Evolutionary conservation across 2,888 invertebrate species (phyloP), one percentile per base, ranked within the genome.

Genomic region (Ophioninae sp.): DNA sequence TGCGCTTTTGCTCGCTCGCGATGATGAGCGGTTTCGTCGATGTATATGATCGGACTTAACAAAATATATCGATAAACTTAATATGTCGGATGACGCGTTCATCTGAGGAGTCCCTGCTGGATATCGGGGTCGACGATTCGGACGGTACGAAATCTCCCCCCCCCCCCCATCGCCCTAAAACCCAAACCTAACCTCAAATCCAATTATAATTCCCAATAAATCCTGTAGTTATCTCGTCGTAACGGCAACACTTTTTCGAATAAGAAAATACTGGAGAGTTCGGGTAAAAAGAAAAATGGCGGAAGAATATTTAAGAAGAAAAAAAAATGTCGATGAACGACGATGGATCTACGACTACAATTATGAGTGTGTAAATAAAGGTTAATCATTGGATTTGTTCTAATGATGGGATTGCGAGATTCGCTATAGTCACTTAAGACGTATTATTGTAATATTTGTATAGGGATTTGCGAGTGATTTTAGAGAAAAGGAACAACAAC

Each of bases 391-490:
- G 22, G 22, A 64, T 78, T 81, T 75, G 76, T 83, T 83, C 77
- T 85, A 72, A 79, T 68, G 80, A 81, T 79, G 56, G 59, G 65
- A 81, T 58, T 82, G 81, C 68, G 68, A 83, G 22, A 59, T 59
- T 84, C 80, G 41, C 56, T 76, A 51, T 85, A 79, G 74, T 10
- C 74, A 51, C 51, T 10, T 84, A 82, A 84, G 79, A 44, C 17
- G 85, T 86, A 85, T 87, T 89, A 90, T 87, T 91, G 89, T 90
- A 90, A 90, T 90, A 89, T 90, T 90, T 90, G 90, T 90, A 91
- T 91, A 91, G 91, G 86, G 51, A 89, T 88, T 90, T 89, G 89
- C 88, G 87, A 89, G 86, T 90, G 88, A 89, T 89, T 90, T 90
- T 90, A 90, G 90, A 89, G 77, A 81, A 51, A 51, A 51, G 51